phyloP scores from a whole-genome alignment of 1,140 invertebrate genomes.

The Drosophila paulistorum region DNA sequence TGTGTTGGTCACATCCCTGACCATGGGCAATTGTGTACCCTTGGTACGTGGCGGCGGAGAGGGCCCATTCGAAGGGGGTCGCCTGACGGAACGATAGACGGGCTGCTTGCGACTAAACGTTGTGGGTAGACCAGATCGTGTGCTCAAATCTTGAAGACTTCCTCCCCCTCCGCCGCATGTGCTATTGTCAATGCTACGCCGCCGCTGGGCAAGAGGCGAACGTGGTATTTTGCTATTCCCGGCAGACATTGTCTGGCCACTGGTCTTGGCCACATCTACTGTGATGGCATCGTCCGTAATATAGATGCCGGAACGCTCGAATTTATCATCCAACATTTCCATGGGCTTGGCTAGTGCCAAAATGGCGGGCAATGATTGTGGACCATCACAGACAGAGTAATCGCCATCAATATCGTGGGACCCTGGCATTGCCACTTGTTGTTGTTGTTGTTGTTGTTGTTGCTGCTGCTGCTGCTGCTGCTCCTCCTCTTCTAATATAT shows the following conservation, averaged over 20 bases:
- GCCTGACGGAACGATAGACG: constrained; percentile 77
- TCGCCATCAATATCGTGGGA: constrained; percentile 25
- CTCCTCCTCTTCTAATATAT: constrained; percentile 33
- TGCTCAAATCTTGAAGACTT: constrained; percentile 69
- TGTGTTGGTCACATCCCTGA: constrained; percentile 85
- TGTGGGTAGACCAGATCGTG: constrained; percentile 50
- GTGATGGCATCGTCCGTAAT: constrained; percentile 85
- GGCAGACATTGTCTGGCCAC: constrained; percentile 85
- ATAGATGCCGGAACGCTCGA: constrained; percentile 77
- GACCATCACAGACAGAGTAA: constrained; percentile 57
- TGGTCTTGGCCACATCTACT: constrained; percentile 87
- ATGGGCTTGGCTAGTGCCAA: constrained; percentile 38
- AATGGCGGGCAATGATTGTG: constrained; percentile 72
- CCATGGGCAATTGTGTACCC: constrained; percentile 82
- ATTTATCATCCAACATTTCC: constrained; percentile 42
- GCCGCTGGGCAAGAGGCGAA: constrained; percentile 68
- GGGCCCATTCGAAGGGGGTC: neutral
- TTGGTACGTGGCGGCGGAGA: constrained; percentile 34
- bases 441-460: constrained; percentile 16
- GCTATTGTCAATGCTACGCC: constrained; percentile 73
- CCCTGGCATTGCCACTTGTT: neutral
- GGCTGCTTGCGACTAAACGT: constrained; percentile 65
- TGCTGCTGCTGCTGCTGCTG: constrained; percentile 20
- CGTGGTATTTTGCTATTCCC: constrained; percentile 69
- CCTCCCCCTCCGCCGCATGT: constrained; percentile 60